These are phyloP conservation scores for Apodemia hepburni DNA, from an alignment of 2,888 invertebrate genomes.

Conservation along the genomic window DNA sequence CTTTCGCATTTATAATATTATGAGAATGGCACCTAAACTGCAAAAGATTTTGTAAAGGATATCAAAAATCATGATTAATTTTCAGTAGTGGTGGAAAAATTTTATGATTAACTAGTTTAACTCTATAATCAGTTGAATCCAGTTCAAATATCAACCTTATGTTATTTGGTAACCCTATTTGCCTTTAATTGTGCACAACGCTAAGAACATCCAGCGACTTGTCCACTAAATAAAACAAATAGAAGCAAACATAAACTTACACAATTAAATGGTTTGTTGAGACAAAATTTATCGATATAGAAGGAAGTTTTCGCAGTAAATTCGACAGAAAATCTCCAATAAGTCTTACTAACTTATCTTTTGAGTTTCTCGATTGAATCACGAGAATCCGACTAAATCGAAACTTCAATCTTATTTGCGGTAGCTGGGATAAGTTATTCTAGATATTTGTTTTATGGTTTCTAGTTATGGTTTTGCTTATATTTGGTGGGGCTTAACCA, in stretches of 20 bases:
- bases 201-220: slow-evolving; percentile 35
- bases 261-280: slow-evolving; percentile 4
- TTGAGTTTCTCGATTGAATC: slow-evolving; percentile 33
- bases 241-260: slow-evolving; percentile 11
- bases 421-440: slow-evolving; percentile 1
- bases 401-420: slow-evolving; percentile 33
- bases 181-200: slow-evolving; percentile 48
- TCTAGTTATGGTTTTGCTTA: background rate
- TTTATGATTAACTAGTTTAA: too few species aligned
- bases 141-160: too few species aligned
- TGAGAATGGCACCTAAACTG: too few species aligned
- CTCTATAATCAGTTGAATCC: too few species aligned
- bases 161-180: background rate
- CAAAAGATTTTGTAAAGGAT: too few species aligned
- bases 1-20: too few species aligned
- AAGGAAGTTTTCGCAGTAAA: slow-evolving; percentile 25
- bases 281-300: slow-evolving; percentile 18
- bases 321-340: slow-evolving; percentile 30
- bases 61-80: too few species aligned
- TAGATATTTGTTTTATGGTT: background rate
- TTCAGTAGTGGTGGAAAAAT: too few species aligned
- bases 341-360: slow-evolving; percentile 33
- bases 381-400: slow-evolving; percentile 31
- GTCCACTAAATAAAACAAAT: slow-evolving; percentile 16
- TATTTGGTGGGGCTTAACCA: too few species aligned